Conservation (phyloP, 2,797 vertebrate genomes). For the Gallinago nigripennis region DNA sequence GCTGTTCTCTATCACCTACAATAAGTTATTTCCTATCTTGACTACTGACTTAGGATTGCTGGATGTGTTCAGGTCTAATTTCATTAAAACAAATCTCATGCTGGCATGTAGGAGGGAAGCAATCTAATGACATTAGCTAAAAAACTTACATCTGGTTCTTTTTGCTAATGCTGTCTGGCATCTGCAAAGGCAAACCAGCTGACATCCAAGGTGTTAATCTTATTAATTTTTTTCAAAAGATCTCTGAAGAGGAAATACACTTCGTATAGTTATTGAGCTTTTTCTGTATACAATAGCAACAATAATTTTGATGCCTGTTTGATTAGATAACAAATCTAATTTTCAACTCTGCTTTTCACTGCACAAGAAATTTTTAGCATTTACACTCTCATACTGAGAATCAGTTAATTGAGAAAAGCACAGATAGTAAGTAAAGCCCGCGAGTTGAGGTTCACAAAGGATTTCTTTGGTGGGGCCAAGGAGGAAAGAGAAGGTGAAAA, state of each 20-base stretch:
- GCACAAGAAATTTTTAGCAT: background rate
- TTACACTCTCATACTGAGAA: background rate
- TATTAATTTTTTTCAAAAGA: background rate
- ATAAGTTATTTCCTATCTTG: slow-evolving; percentile 44
- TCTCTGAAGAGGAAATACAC: background rate
- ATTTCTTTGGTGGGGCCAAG: background rate
- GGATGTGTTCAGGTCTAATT: slow-evolving; percentile 43
- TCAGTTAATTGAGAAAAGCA: background rate
- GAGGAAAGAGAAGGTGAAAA: background rate
- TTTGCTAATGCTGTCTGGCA: slow-evolving; percentile 49
- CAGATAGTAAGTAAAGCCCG: background rate
- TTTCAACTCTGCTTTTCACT: background rate
- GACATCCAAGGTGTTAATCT: slow-evolving; percentile 13
- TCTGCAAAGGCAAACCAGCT: background rate
- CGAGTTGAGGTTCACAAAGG: background rate
- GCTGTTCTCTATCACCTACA: slow-evolving; percentile 43
- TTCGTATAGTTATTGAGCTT: background rate
- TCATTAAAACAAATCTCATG: slow-evolving; percentile 14
- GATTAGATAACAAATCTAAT: background rate
- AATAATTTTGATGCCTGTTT: slow-evolving; percentile 1
- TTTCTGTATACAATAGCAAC: background rate
- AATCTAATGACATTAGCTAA: slow-evolving; percentile 34
- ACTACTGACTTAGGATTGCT: background rate
- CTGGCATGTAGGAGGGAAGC: background rate
- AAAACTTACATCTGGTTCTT: slow-evolving; percentile 17